These are phyloP conservation scores for Phrynosoma platyrhinos DNA, from an alignment of 2,113 vertebrate species.

Conservation along the genomic window DNA sequence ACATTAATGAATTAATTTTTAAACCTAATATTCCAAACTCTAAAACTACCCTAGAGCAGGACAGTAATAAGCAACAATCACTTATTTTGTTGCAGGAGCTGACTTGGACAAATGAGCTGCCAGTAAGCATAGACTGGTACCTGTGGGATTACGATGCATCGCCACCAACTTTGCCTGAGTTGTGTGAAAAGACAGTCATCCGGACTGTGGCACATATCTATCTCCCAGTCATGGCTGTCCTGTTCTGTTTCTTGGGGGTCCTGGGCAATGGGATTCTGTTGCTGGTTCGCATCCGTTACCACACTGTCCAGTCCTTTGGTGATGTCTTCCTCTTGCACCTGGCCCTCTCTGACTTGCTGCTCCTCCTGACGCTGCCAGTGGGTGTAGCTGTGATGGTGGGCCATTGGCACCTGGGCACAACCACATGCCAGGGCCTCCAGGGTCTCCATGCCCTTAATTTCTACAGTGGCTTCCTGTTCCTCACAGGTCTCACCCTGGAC, in stretches of 20 bases:
- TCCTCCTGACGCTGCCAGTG: constrained; percentile 87
- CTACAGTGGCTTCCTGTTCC: constrained; percentile 88
- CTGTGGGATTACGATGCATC: accelerated
- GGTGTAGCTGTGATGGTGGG: constrained; percentile 63
- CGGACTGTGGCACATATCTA: constrained; percentile 76
- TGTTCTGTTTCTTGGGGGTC: constrained; percentile 82
- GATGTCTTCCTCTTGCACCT: constrained; percentile 90
- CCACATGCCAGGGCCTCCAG: constrained; percentile 78
- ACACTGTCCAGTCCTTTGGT: constrained; percentile 78
- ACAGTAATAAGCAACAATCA: background rate
- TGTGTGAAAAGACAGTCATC: constrained; percentile 77
- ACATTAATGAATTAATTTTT: no score
- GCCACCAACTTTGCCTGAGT: constrained; percentile 29
- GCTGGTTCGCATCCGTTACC: constrained; percentile 84
- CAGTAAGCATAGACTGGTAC: constrained; percentile 53
- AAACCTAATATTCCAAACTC: no score
- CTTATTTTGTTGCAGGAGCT: background rate
- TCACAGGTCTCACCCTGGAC: constrained; percentile 91
- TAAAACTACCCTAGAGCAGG: background rate
- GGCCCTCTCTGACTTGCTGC: constrained; percentile 88
- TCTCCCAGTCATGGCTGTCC: constrained; percentile 80
- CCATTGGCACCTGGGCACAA: constrained; percentile 76
- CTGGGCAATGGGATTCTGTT: constrained; percentile 89
- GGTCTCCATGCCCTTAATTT: constrained; percentile 88
- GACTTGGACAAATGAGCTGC: background rate